Base-by-base conservation (phyloP, 2,797 vertebrate species). In the Poecilia gillii region DNA sequence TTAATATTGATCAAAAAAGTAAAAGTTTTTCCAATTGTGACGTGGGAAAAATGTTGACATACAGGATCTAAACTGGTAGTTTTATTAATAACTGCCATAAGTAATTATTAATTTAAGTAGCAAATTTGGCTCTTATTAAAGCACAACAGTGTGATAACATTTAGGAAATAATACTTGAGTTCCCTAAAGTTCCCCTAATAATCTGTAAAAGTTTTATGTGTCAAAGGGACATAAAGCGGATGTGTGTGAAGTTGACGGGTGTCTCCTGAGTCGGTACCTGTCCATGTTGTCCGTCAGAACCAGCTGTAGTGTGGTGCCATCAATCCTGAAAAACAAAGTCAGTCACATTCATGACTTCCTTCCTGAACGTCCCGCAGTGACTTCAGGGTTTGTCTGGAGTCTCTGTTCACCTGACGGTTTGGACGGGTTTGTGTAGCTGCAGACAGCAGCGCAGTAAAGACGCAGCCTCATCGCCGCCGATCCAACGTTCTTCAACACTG, bases 401-500 rank as follows among this genome's bases (percentile, higher is more conserved):
- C 16, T 39, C 13, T 6, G 68, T 3, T 45, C 41, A 94, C 93
- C 86, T 79, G 85, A 92, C 76, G 8, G 78, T 45, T 16, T 82
- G 80, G 72, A 93, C 86, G 75, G 81, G 83, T 31, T 9, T 86
- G 72, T 51, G 77, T 70, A 84, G 64, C 16, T 83, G n/a, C 77
- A 93, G 79, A 77, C 91, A 94, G 45, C 47, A 80, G 57, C 82
- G 62, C 78, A 92, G 45, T 73, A 93, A 72, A 70, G 5, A 12
- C 2, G 89, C 79, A 1, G 90, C 91, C 36, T 81, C 75, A 3
- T 86, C 77, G 13, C 81, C 79, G 47, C 33, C 72, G 77, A 94
- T 90, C 90, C 91, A 93, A 55, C 0, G 0, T 80, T 94, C 93
- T 57, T 92, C 88, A 73, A 93, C 55, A 47, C 93, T 94, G 72